A percentile compares a stretch with the other conserved stretches of the same genome.
Conservation (phyloP, 2,888 invertebrate species). For the Osedax fenrisi region DNA sequence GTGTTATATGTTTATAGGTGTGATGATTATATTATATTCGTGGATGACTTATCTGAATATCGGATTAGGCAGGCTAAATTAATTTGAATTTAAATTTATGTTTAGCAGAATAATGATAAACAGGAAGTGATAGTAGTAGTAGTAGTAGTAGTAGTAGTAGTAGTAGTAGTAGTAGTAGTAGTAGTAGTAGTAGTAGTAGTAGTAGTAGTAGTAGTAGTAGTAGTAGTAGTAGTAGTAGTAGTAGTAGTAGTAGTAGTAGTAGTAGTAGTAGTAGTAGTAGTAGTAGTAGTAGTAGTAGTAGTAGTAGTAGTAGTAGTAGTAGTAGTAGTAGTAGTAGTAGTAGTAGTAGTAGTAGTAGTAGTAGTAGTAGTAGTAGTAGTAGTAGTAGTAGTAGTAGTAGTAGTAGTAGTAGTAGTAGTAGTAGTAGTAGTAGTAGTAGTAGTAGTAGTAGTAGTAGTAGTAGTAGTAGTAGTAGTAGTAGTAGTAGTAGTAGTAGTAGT, state of each 20-base stretch:
- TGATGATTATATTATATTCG: no score
- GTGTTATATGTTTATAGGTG: no score
- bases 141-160: slow-evolving; percentile 24
- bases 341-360: slow-evolving; percentile 34
- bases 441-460: no score
- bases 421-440: no score
- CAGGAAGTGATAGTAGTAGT: no score
- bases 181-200: slow-evolving; percentile 35
- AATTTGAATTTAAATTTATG: no score
- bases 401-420: slow-evolving; percentile 33
- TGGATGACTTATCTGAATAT: no score
- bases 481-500: no score
- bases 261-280: slow-evolving; percentile 33
- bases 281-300: slow-evolving; percentile 27
- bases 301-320: slow-evolving; percentile 19
- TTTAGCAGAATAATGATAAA: no score
- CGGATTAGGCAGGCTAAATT: no score
- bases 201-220: slow-evolving; percentile 34
- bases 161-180: slow-evolving; percentile 34
- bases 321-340: slow-evolving; percentile 32
- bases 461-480: no score
- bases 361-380: slow-evolving; percentile 34
- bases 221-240: slow-evolving; percentile 35
- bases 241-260: slow-evolving; percentile 34
- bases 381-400: slow-evolving; percentile 32